phyloP scores from a whole-genome alignment of 2,888 invertebrate species.

The Cephus sareptanus region DNA sequence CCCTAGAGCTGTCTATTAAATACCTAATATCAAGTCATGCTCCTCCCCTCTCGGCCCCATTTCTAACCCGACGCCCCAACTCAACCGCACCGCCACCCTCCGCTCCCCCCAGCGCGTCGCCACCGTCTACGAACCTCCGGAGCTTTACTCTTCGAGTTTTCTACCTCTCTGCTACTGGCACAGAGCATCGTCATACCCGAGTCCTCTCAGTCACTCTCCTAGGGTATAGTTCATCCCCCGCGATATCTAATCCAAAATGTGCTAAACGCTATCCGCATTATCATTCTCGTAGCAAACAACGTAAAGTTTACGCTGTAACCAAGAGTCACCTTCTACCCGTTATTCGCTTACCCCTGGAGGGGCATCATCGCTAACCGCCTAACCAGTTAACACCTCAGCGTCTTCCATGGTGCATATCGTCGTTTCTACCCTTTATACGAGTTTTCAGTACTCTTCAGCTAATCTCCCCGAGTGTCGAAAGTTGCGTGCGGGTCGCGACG shows the following conservation, averaged over 20 bases:
- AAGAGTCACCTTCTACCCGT: conserved; percentile 10
- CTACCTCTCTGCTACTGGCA: neutral
- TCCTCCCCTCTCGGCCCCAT: conserved; percentile 14
- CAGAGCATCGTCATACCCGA: conserved; percentile 2
- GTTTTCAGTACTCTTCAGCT: conserved; percentile 51
- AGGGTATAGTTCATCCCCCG: neutral
- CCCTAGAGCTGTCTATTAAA: conserved; percentile 59
- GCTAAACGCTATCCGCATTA: conserved; percentile 52
- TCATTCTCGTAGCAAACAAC: conserved; percentile 59
- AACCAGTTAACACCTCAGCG: neutral
- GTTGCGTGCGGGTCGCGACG: conserved; percentile 1
- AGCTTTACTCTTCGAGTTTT: conserved; percentile 14
- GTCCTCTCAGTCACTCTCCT: neutral
- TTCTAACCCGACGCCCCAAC: conserved; percentile 1
- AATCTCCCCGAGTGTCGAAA: conserved; percentile 39
- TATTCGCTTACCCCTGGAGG: neutral
- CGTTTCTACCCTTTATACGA: conserved; percentile 38
- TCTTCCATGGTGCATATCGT: neutral
- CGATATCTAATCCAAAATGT: conserved; percentile 58
- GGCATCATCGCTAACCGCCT: neutral
- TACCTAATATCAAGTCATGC: conserved; percentile 58
- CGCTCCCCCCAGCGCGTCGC: conserved; percentile 13
- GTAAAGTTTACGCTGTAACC: conserved; percentile 44
- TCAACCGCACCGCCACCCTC: conserved; percentile 5
- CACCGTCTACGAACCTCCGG: conserved; percentile 15